Evolutionary conservation across 2,888 invertebrate species (phyloP).

Genomic region (Achlya flavicornis): DNA sequence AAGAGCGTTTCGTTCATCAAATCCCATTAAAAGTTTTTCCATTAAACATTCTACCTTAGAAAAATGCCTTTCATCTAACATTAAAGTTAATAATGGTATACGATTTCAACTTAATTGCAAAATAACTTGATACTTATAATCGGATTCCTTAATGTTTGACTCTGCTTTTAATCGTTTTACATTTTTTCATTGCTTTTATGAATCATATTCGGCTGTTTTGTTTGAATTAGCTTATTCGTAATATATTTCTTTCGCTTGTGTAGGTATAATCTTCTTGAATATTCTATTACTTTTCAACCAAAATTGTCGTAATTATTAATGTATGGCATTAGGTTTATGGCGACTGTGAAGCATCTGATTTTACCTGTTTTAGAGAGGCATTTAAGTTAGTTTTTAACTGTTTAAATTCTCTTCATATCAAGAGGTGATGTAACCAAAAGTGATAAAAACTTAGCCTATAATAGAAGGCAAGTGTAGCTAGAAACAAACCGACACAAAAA

Average conservation of each 20-base stretch:
- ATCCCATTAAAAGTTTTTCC: slow-evolving; percentile 81
- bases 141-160: slow-evolving; percentile 38
- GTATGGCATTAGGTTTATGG: too few relatives aligned
- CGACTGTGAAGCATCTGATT: too few relatives aligned
- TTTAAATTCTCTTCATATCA: too few relatives aligned
- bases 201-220: neutral
- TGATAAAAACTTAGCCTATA: too few relatives aligned
- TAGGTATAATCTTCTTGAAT: neutral
- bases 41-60: slow-evolving; percentile 74
- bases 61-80: slow-evolving; percentile 68
- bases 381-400: too few relatives aligned
- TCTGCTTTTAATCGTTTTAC: slow-evolving; percentile 29
- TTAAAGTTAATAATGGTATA: slow-evolving; percentile 63
- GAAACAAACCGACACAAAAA: too few relatives aligned
- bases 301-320: neutral
- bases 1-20: slow-evolving; percentile 72
- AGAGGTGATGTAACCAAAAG: too few relatives aligned
- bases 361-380: too few relatives aligned
- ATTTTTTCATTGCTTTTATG: slow-evolving; percentile 5
- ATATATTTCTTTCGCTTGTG: neutral
- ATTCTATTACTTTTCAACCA: neutral
- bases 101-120: slow-evolving; percentile 57
- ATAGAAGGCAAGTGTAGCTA: too few relatives aligned
- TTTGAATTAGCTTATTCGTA: neutral
- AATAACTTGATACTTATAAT: slow-evolving; percentile 50